Evolutionary conservation across 2,797 vertebrate species (phyloP).

Genomic region (Eidolon dupreanum): DNA sequence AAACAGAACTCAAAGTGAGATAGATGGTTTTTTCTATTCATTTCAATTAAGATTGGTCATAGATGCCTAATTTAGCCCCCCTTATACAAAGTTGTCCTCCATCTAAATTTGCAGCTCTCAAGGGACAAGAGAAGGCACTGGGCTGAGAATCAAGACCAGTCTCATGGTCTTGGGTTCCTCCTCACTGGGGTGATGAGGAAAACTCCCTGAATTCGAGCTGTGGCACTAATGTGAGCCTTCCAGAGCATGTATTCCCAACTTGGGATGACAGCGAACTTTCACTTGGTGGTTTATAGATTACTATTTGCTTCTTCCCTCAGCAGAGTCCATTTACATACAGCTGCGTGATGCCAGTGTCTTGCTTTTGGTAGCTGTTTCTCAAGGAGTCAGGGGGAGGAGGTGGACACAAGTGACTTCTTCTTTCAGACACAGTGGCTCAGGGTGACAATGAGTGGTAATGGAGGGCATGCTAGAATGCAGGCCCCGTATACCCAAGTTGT

Average conservation of each 20-base stretch:
- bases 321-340: background rate
- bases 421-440: background rate
- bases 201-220: background rate
- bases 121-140: background rate
- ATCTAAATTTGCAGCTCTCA: background rate
- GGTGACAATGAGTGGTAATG: background rate
- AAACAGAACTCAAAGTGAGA: constrained; percentile 1
- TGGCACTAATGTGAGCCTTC: background rate
- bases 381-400: background rate
- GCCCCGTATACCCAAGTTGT: background rate
- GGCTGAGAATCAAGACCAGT: background rate
- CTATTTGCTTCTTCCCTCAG: background rate
- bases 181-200: background rate
- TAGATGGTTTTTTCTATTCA: background rate
- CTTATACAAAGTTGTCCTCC: background rate
- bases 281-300: background rate
- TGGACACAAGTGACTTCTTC: background rate
- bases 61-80: background rate
- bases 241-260: accelerated
- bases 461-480: background rate
- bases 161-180: background rate
- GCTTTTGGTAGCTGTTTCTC: background rate
- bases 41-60: background rate
- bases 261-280: background rate
- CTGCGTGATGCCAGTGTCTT: background rate